These are phyloP conservation scores for Linepithema humile DNA, from an alignment of 1,140 invertebrate genomes.

Conservation along the genomic window DNA sequence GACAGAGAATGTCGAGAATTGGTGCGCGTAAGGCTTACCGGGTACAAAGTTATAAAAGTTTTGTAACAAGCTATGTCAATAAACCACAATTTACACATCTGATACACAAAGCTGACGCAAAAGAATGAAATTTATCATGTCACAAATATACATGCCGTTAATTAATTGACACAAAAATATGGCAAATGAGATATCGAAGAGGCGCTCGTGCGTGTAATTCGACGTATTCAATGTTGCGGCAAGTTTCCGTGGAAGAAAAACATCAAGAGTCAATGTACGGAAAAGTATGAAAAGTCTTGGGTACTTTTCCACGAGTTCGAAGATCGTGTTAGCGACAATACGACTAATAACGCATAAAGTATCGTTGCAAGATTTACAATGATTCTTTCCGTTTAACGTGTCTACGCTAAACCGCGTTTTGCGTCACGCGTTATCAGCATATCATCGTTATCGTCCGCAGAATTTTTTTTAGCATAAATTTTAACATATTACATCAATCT, in stretches of 20 bases:
- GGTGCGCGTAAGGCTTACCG: not conserved
- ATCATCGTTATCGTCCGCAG: not conserved
- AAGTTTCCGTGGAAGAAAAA: not conserved
- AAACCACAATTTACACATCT: not conserved
- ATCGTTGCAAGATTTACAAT: not conserved
- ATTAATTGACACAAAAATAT: not conserved
- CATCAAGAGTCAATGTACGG: not conserved
- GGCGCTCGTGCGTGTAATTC: not conserved
- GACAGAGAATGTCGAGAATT: not conserved
- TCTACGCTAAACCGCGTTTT: not conserved
- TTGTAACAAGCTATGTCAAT: not conserved
- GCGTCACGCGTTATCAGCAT: slow-evolving; percentile 6
- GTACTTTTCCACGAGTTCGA: slow-evolving; percentile 27
- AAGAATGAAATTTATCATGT: no score
- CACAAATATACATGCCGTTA: no score
- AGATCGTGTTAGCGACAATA: not conserved
- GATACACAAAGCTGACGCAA: not conserved
- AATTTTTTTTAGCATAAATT: not conserved
- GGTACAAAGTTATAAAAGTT: not conserved
- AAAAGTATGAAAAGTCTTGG: not conserved
- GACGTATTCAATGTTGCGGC: not conserved
- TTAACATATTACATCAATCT: not conserved
- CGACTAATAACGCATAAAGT: not conserved
- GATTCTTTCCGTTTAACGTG: not conserved
- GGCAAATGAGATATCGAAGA: not conserved